These are phyloP conservation scores for Cinclus cinclus DNA, from an alignment of 2,113 vertebrate genomes.

Conservation along the genomic window DNA sequence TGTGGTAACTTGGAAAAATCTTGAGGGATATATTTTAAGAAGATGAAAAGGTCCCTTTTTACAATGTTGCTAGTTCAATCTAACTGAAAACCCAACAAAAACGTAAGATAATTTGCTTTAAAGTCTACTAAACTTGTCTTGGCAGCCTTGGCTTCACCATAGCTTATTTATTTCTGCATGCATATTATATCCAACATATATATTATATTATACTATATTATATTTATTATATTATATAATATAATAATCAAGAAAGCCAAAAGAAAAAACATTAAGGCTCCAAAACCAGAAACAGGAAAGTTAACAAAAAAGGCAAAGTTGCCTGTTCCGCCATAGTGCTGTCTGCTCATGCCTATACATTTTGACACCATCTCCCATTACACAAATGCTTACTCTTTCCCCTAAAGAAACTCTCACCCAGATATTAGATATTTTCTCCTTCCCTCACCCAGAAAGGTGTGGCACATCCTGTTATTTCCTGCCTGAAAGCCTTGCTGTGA, in stretches of 20 bases:
- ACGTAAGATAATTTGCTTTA: not conserved
- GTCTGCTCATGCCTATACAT: not conserved
- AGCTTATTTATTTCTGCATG: not conserved
- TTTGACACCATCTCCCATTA: not conserved
- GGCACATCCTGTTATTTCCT: not conserved
- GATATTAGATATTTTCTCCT: not conserved
- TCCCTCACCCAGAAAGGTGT: not conserved
- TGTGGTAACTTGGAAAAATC: constrained; percentile 13
- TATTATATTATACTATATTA: not conserved
- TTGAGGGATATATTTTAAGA: not conserved
- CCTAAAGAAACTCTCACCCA: not conserved
- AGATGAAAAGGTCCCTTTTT: constrained; percentile 7
- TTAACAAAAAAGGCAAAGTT: not conserved
- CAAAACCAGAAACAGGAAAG: not conserved
- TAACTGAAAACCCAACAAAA: constrained; percentile 20
- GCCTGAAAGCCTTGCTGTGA: not conserved
- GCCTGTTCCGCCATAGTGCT: not conserved
- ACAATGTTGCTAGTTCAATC: not conserved
- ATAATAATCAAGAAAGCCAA: not conserved
- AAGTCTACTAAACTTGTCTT: not conserved
- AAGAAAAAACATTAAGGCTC: not conserved
- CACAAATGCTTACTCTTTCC: rapidly evolving
- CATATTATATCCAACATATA: not conserved
- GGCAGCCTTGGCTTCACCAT: not conserved
- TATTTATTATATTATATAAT: not conserved